Evolutionary conservation across 2,797 vertebrate genomes (phyloP), one percentile per base, ranked within the genome.

Genomic region (Danio kyathit): DNA sequence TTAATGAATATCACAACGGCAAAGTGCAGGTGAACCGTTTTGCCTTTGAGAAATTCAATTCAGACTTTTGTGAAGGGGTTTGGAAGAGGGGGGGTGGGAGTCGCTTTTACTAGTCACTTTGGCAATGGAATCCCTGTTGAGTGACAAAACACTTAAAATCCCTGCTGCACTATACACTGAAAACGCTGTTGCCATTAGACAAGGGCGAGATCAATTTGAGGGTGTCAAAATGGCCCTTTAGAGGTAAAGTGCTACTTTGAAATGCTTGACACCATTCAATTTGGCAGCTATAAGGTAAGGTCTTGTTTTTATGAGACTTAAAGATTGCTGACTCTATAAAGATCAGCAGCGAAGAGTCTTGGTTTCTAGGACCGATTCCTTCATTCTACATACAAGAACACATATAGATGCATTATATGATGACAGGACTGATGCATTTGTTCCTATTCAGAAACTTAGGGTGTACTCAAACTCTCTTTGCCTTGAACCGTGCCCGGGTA

Each of bases 31-130:
- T 38, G 61, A 80, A 73, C 41, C 49, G 48, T 49, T 82, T 64
- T 67, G 75, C 65, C 80, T 86, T 80, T 82, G 82, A 84, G 83
- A 84, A 83, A 86, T 84, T 82, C 69, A 82, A 80, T 75, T 77
- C 85, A 74, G 73, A 80, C 49, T 73, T 78, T 56, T 76, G 76
- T 41, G 49, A 10, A n/a, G 13, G 43, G 56, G 40, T 54, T n/a
- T 40, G 60, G 4, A 41, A 44, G 17, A 17, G 4, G 41, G 11
- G 29, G 10, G 29, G 29, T 29, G 1, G 29, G 29, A 48, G 65
- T 71, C 21, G 46, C 80, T 78, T 83, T 83, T 78, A 41, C 77
- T 38, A 63, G 81, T 57, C 63, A 17, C 64, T 75, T 80, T 72
- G 66, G 71, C 77, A 86, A 78, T 59, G 74, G 76, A 73, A 78